Evolutionary conservation across 2,113 vertebrate species (phyloP), one percentile per base, ranked within the genome.

Genomic region (Mobula hypostoma): DNA sequence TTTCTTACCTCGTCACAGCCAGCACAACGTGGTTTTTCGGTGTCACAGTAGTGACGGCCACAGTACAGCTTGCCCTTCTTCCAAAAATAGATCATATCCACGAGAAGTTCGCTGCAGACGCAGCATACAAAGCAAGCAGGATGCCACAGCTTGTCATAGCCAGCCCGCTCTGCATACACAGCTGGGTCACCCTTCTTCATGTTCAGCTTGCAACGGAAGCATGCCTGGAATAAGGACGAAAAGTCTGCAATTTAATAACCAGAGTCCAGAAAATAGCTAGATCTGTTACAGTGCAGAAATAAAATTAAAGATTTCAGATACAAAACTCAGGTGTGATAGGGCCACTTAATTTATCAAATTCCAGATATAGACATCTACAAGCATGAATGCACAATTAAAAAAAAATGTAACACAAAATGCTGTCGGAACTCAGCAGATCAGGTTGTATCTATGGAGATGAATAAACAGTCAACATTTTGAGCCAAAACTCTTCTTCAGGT

Each of bases 21-120:
- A 76, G 96, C 98, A 82, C 99, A 99, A 17, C 99, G 98, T 0
- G 99, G 99, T 95, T 98, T 99, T 96, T 99, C 99, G 0, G 98
- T 99, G 95, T 99, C 99, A 80, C 99, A 99, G 0, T 99, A 99
- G 95, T 99, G 99, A n/a, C 99, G 98, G 94, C 99, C 99, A 88
- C 99, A 99, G 95, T 97, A 99, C 1, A 99, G 96, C 94, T 98
- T 97, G 29, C 97, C 98, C 72, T 98, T 99, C 96, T 99, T 99
- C 98, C 97, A 99, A 97, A 99, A 99, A 96, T 99, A 99, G 96
- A 99, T 99, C 98, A 99, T 98, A 96, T 99, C 99, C 0, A 99
- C 99, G 68, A 99, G 97, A 63, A 99, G 97, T 72, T 99, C 98
- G 0, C 21, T 32, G 94, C 99, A 99, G 95, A 95, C 96, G 48